A percentile compares a stretch with the other conserved stretches of the same genome.
Conservation (phyloP, 1,140 invertebrate genomes). For the Steinernema khuongi region DNA sequence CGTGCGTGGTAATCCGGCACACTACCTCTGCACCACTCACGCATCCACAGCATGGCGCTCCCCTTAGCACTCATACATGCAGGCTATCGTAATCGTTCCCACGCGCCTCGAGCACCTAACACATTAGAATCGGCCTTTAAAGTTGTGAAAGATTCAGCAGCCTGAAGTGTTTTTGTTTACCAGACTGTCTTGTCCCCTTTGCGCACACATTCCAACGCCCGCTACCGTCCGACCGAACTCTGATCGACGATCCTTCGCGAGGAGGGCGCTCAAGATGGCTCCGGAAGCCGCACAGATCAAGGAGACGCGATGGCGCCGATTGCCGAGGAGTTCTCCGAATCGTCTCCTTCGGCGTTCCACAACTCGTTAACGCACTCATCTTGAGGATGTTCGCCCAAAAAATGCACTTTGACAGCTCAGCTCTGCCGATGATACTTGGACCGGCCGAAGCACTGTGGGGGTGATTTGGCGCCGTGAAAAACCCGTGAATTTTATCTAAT, state of each 20-base stretch:
- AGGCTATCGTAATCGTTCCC: no score
- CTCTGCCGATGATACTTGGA: background rate
- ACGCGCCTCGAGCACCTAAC: no score
- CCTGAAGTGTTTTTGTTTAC: background rate
- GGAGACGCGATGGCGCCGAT: no score
- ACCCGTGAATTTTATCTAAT: conserved; percentile 14
- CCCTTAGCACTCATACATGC: no score
- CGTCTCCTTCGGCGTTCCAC: background rate
- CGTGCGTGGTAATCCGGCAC: background rate
- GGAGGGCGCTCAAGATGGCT: background rate
- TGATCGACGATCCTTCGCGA: background rate
- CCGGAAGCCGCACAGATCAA: no score
- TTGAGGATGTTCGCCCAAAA: background rate
- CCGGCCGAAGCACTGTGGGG: background rate
- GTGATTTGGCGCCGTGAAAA: background rate
- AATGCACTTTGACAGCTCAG: background rate
- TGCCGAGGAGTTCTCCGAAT: background rate
- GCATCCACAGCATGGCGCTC: background rate
- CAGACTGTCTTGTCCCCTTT: background rate
- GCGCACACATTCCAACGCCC: background rate
- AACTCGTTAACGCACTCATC: background rate
- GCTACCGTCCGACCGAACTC: background rate
- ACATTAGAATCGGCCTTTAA: no score
- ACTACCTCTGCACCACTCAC: background rate
- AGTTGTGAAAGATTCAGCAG: no score